phyloP scores from a whole-genome alignment of 2,888 invertebrate species.

The Pyrgus malvae region DNA sequence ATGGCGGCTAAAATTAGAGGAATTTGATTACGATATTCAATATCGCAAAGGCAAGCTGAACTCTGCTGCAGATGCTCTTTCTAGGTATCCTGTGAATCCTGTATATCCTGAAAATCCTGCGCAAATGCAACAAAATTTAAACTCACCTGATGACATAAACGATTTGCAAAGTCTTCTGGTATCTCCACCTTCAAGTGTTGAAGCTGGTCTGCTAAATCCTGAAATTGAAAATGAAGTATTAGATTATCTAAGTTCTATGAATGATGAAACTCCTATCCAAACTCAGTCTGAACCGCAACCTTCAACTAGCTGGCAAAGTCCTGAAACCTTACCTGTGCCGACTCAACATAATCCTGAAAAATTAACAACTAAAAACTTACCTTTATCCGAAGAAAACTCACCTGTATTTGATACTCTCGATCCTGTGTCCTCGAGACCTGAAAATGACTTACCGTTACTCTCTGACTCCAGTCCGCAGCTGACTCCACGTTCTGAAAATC shows the following conservation, averaged over 20 bases:
- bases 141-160: neutral
- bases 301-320: neutral
- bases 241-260: neutral
- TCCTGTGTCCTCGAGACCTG: neutral
- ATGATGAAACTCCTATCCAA: neutral
- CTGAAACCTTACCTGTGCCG: neutral
- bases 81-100: conserved; percentile 14
- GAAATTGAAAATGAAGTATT: conserved; percentile 6
- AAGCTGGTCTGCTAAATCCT: neutral
- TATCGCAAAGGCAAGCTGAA: conserved; percentile 29
- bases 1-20: conserved; percentile 33
- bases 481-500: neutral
- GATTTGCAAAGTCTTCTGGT: neutral
- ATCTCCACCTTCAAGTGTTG: neutral
- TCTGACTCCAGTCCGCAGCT: neutral
- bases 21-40: conserved; percentile 30
- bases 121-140: neutral
- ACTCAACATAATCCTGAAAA: conserved; percentile 1
- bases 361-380: neutral
- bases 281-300: neutral
- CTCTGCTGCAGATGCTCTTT: conserved; percentile 21
- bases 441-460: neutral
- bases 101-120: conserved; percentile 2
- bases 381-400: neutral
- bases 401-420: neutral